Percentiles rank a stretch among this genome's conserved stretches.
Conservation (phyloP, 2,113 vertebrate genomes). For the Ameiurus melas region DNA sequence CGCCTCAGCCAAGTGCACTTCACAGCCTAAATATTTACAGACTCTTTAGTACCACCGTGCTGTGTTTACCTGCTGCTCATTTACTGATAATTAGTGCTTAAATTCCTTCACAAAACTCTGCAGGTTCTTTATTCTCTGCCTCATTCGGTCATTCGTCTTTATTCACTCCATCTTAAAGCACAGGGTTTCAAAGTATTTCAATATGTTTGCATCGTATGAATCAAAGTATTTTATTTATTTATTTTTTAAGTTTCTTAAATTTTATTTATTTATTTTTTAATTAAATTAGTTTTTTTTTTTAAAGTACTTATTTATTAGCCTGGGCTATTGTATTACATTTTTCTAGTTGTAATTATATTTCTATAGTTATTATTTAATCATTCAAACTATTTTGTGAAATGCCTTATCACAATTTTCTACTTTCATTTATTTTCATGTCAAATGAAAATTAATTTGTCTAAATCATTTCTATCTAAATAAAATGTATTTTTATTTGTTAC, state of each 20-base stretch:
- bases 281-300: not conserved
- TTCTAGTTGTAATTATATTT: not conserved
- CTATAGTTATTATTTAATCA: not conserved
- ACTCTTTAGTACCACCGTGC: conserved; percentile 52
- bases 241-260: too few relatives aligned
- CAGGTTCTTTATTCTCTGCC: conserved; percentile 32
- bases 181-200: too few relatives aligned
- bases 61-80: conserved; percentile 62
- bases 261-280: too few relatives aligned
- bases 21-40: conserved; percentile 68
- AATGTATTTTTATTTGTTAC: not conserved
- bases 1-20: conserved; percentile 47
- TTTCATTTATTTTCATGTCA: not conserved
- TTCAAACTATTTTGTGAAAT: not conserved
- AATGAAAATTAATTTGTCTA: too few relatives aligned
- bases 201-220: too few relatives aligned
- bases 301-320: not conserved
- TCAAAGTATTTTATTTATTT: too few relatives aligned
- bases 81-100: conserved; percentile 63
- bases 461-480: not conserved
- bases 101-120: conserved; percentile 51
- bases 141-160: not conserved
- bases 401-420: not conserved
- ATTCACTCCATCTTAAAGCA: not conserved
- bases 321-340: not conserved